A percentile compares a stretch with the other conserved stretches of the same genome.
These are phyloP conservation scores for Catamblyrhynchus diadema DNA, from an alignment of 2,797 vertebrate species.

Conservation along the genomic window DNA sequence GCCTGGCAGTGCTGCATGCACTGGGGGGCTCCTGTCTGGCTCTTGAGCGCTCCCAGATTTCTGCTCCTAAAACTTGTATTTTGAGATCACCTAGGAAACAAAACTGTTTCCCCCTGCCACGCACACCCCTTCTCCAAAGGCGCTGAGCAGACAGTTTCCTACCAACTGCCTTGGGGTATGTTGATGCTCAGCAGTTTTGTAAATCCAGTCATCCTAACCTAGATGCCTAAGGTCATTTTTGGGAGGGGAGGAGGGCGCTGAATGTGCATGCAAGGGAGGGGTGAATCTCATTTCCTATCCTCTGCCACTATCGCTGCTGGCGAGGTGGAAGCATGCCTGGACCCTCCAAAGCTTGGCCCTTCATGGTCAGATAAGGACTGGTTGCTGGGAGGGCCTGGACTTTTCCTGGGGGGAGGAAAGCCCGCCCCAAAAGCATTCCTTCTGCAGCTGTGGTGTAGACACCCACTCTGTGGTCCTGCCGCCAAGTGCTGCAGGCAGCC, in stretches of 20 bases:
- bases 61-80: not conserved
- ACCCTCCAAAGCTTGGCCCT: not conserved
- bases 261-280: not conserved
- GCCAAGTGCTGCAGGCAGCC: conserved; percentile 37
- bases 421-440: not conserved
- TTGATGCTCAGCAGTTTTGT: conserved; percentile 58
- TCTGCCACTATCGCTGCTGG: not conserved
- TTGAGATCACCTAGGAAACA: conserved; percentile 46
- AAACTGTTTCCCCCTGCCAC: not conserved
- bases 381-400: not conserved
- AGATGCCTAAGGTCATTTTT: conserved; percentile 40
- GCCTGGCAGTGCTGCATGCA: accelerated
- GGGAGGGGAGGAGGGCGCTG: conserved; percentile 9
- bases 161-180: conserved; percentile 28
- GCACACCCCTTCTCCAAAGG: not conserved
- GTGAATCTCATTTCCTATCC: conserved; percentile 10
- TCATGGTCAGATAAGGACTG: not conserved
- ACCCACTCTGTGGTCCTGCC: not conserved
- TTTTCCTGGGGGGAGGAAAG: not conserved
- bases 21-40: not conserved
- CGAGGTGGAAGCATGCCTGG: not conserved
- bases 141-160: not conserved
- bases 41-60: not conserved
- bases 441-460: not conserved
- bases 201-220: conserved; percentile 53